Evolutionary conservation across 2,113 vertebrate genomes (phyloP).

Genomic region (Pteropus alecto): DNA sequence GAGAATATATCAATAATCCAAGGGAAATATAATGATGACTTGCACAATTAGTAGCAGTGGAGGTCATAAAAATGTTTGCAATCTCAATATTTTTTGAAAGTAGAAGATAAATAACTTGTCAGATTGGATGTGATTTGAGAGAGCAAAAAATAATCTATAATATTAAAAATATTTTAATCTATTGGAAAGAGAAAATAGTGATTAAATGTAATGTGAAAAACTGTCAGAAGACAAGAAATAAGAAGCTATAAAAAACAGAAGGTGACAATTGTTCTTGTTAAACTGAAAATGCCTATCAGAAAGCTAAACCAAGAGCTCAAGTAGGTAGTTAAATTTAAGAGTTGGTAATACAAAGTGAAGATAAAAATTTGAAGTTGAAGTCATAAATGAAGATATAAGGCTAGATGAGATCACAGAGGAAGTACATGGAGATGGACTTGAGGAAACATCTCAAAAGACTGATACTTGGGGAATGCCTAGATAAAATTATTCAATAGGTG

Average conservation of each 20-base stretch:
- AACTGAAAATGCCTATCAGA: background rate
- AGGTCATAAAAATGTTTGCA: background rate
- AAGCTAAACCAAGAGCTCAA: background rate
- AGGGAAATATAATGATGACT: background rate
- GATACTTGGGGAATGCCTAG: background rate
- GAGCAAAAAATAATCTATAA: background rate
- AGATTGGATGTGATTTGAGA: background rate
- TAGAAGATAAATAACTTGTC: background rate
- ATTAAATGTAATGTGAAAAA: background rate
- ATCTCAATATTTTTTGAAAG: background rate
- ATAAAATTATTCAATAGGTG: background rate
- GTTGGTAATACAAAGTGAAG: background rate
- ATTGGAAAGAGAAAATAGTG: background rate
- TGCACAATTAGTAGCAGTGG: background rate
- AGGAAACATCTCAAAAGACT: background rate
- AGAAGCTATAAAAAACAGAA: rapidly evolving
- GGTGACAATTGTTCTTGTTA: background rate
- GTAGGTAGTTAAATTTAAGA: background rate
- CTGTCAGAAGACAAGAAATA: background rate
- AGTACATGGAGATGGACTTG: background rate
- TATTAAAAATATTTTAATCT: background rate
- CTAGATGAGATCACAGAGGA: background rate
- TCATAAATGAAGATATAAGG: background rate
- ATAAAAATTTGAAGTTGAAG: background rate
- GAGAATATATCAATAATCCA: background rate